Percentiles rank a stretch among this genome's conserved stretches.
phyloP scores from a whole-genome alignment of 2,797 vertebrate genomes.

The Cygnus olor region DNA sequence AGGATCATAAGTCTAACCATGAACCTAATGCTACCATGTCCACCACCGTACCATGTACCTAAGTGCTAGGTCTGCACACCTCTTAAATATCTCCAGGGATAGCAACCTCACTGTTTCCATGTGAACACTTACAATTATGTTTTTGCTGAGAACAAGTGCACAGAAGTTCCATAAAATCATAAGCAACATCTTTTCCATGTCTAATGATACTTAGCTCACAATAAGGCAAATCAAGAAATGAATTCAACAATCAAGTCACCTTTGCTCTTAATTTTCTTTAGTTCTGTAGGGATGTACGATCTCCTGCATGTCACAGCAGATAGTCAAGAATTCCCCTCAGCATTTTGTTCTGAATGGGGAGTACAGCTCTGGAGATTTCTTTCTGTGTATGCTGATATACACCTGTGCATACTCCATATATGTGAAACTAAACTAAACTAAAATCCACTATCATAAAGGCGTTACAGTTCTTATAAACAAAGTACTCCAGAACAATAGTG shows the following conservation, averaged over 20 bases:
- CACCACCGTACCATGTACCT: background rate
- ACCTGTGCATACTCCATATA: rapidly evolving
- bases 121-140: background rate
- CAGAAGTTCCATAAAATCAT: background rate
- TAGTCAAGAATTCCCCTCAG: background rate
- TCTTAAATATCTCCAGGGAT: background rate
- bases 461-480: background rate
- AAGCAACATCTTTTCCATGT: background rate
- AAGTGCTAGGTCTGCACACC: background rate
- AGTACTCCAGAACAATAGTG: background rate
- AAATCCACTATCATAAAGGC: background rate
- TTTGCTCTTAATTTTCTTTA: background rate
- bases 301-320: background rate
- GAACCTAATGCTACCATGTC: background rate
- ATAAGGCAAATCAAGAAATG: background rate
- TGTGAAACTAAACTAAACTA: background rate
- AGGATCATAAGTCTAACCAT: background rate
- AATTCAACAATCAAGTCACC: background rate
- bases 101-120: background rate
- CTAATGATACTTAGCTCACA: background rate
- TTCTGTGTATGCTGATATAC: background rate
- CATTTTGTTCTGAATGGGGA: background rate
- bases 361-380: background rate
- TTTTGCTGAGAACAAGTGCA: background rate
- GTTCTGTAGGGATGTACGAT: background rate